Percentiles rank a stretch among this genome's conserved stretches.
Evolutionary conservation across 2,113 vertebrate genomes (phyloP).

Genomic region (Spheniscus mendiculus): DNA sequence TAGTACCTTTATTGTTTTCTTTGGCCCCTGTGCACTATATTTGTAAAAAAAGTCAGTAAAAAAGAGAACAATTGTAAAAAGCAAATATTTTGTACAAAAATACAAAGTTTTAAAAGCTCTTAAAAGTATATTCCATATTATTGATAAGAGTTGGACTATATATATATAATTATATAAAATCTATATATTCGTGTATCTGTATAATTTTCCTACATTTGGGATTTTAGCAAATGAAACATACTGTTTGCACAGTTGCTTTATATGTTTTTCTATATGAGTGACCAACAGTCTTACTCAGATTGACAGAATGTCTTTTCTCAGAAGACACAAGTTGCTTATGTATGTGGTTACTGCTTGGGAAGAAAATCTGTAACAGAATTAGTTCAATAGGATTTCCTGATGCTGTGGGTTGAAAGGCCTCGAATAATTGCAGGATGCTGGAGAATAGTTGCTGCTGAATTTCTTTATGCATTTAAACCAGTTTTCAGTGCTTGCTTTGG

Average conservation of each 20-base stretch:
- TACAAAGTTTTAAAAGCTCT: constrained; percentile 86
- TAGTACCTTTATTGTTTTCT: constrained; percentile 78
- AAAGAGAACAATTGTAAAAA: constrained; percentile 74
- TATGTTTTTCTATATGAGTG: constrained; percentile 59
- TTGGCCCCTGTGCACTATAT: constrained; percentile 77
- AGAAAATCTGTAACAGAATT: constrained; percentile 47
- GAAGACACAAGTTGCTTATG: constrained; percentile 48
- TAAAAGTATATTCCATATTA: constrained; percentile 84
- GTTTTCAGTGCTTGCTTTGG: constrained; percentile 72
- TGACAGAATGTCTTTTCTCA: constrained; percentile 30
- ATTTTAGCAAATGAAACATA: constrained; percentile 72
- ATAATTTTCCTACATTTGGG: constrained; percentile 76
- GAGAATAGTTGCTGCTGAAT: constrained; percentile 41
- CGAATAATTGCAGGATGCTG: constrained; percentile 8
- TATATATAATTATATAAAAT: constrained; percentile 77
- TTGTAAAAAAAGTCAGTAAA: constrained; percentile 73
- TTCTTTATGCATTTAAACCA: constrained; percentile 37
- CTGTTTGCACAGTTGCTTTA: constrained; percentile 67
- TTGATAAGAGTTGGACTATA: constrained; percentile 79
- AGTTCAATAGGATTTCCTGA: constrained; percentile 60
- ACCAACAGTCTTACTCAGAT: constrained; percentile 60
- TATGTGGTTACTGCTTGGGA: constrained; percentile 31
- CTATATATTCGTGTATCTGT: constrained; percentile 74
- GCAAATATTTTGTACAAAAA: constrained; percentile 86
- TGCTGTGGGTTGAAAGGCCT: constrained; percentile 46